Percentiles rank a stretch among this genome's conserved stretches.
These are phyloP conservation scores for Lagorchestes hirsutus DNA, from an alignment of 2,797 vertebrate genomes.

Conservation along the genomic window DNA sequence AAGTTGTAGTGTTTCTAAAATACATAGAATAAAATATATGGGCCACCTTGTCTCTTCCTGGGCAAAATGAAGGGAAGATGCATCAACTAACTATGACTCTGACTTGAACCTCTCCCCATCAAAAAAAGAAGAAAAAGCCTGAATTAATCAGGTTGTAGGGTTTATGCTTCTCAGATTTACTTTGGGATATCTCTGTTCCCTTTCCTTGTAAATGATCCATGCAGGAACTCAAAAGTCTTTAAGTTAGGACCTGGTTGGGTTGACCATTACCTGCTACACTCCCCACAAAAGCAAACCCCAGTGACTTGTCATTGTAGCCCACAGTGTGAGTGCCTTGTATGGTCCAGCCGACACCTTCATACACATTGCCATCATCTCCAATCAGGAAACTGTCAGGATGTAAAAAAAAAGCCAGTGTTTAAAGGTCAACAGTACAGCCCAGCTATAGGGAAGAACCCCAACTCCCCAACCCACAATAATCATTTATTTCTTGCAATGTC, in stretches of 20 bases:
- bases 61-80: background rate
- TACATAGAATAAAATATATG: background rate
- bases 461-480: background rate
- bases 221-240: background rate
- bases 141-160: background rate
- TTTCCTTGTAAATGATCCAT: background rate
- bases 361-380: conserved; percentile 86
- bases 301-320: conserved; percentile 84
- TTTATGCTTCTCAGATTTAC: background rate
- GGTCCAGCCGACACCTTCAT: conserved; percentile 90
- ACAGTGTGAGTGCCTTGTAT: conserved; percentile 86
- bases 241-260: background rate
- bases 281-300: conserved; percentile 90
- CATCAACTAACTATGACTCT: background rate
- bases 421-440: background rate
- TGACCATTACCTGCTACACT: conserved; percentile 85
- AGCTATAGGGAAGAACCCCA: background rate
- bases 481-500: background rate
- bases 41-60: background rate
- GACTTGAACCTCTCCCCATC: background rate
- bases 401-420: background rate
- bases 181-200: background rate
- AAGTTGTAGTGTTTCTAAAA: background rate
- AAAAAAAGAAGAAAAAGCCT: background rate
- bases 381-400: conserved; percentile 87